These are phyloP conservation scores for Lytechinus pictus DNA, from an alignment of 35 echinoderm and acorn worm species.

Conservation along the genomic window DNA sequence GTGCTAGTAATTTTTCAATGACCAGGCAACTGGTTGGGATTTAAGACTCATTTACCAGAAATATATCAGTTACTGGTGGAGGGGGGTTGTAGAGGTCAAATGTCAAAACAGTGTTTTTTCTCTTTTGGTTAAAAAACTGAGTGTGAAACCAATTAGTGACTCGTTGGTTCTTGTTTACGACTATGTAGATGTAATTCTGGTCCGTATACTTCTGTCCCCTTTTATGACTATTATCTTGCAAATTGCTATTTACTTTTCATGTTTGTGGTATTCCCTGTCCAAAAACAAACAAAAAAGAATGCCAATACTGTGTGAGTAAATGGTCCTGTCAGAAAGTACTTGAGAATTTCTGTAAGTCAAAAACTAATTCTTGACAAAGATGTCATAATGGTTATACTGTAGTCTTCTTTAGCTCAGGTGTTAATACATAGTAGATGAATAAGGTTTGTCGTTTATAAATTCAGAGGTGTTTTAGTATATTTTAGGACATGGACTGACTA, in stretches of 20 bases:
- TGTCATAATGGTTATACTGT: background rate
- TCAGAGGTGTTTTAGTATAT: background rate
- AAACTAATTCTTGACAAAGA: background rate
- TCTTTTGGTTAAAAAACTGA: too few species aligned
- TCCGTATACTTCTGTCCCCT: background rate
- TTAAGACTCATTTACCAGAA: too few species aligned
- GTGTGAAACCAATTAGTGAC: too few species aligned
- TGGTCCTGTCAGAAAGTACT: background rate
- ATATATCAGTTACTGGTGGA: too few species aligned
- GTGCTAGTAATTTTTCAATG: too few species aligned
- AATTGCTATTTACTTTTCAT: constrained; percentile 5
- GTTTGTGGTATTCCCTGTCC: background rate
- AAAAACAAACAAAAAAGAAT: background rate
- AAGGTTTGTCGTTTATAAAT: background rate
- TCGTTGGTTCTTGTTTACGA: too few species aligned
- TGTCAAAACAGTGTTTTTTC: too few species aligned
- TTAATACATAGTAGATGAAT: background rate
- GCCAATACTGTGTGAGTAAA: background rate
- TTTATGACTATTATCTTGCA: constrained; percentile 12
- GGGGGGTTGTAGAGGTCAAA: too few species aligned
- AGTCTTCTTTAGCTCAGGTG: background rate
- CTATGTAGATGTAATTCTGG: background rate
- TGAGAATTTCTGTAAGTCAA: background rate
- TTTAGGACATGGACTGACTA: background rate
- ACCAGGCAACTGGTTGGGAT: background rate